These are phyloP conservation scores for Pocillopora verrucosa DNA, from an alignment of 64 coral and sea anemone species.

Conservation along the genomic window DNA sequence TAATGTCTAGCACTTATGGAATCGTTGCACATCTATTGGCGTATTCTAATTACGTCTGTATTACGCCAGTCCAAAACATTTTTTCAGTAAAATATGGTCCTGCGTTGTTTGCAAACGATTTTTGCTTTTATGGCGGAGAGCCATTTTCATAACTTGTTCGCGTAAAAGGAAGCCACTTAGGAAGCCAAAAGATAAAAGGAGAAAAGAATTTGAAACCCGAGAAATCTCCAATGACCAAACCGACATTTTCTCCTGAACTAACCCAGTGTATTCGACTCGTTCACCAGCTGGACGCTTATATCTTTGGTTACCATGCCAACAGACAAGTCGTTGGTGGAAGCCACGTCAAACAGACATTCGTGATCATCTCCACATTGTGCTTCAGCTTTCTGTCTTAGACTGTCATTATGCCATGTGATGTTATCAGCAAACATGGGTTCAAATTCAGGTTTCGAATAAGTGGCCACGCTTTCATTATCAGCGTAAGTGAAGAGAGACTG, in stretches of 20 bases:
- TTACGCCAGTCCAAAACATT: no score
- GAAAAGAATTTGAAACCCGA: no score
- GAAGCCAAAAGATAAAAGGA: background rate
- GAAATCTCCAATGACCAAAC: no score
- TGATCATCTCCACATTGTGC: conserved; percentile 6
- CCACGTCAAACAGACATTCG: conserved; percentile 48
- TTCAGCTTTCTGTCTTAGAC: background rate
- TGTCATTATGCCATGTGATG: conserved; percentile 4
- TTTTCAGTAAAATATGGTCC: no score
- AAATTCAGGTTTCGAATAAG: background rate
- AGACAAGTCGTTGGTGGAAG: conserved; percentile 35
- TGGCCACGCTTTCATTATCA: conserved; percentile 21
- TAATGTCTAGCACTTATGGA: no score
- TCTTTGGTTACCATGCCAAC: conserved; percentile 37
- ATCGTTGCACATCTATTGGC: no score
- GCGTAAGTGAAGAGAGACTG: conserved; percentile 48
- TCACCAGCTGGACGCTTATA: conserved; percentile 6
- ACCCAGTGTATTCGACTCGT: conserved; percentile 44
- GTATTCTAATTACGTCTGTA: no score
- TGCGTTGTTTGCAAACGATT: no score
- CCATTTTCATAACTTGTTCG: no score
- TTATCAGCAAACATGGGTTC: conserved; percentile 49
- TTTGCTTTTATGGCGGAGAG: no score
- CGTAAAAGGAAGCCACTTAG: no score
- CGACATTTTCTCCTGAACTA: background rate